These are phyloP conservation scores for Mycetomoellerius zeteki DNA, from an alignment of 1,140 invertebrate genomes.

Conservation along the genomic window DNA sequence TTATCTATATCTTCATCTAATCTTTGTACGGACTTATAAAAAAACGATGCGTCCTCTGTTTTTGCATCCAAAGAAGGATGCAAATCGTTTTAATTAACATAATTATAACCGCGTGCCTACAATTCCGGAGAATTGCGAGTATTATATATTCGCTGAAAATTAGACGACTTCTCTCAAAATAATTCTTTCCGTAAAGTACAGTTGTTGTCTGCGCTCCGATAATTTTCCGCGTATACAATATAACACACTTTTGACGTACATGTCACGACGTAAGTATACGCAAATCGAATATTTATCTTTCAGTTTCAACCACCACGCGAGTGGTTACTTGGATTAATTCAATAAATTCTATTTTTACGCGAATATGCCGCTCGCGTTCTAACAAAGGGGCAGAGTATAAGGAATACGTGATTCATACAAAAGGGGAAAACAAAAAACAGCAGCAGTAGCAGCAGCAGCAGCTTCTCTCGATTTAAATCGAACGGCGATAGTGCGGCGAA, in stretches of 20 bases:
- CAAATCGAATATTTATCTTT: conserved; percentile 12
- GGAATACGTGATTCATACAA: neutral
- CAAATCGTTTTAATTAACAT: conserved; percentile 4
- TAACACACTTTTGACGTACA: neutral
- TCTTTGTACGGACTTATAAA: neutral
- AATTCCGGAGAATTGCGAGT: neutral
- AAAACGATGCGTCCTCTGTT: neutral
- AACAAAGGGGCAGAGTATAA: neutral
- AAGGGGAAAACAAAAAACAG: neutral
- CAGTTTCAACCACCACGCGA: neutral
- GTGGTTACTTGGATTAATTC: neutral
- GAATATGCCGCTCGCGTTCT: neutral
- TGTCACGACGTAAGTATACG: neutral
- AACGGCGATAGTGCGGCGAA: neutral
- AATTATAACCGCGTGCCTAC: neutral
- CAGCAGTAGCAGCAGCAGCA: neutral
- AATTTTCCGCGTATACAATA: neutral
- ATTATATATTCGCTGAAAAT: neutral
- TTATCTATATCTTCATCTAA: neutral
- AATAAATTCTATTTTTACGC: conserved; percentile 27
- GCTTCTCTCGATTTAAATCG: neutral
- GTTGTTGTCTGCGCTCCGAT: too few species aligned
- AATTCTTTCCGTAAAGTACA: neutral
- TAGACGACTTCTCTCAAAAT: neutral
- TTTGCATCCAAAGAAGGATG: neutral